Evolutionary conservation across 2,113 vertebrate genomes (phyloP).

Genomic region (Sinocyclocheilus anophthalmus): DNA sequence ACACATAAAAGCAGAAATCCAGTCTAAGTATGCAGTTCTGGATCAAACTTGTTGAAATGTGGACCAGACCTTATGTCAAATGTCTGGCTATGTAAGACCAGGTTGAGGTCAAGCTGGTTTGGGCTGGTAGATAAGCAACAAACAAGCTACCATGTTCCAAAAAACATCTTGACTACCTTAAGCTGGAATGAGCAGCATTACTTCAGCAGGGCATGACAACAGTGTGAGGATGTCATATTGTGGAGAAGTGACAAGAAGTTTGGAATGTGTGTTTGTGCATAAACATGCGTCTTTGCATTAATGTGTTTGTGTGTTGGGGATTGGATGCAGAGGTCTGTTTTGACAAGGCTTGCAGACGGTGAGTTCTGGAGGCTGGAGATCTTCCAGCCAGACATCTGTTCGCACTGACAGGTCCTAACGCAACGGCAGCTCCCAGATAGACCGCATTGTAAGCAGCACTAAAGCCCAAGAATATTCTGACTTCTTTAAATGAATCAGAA

Average conservation of each 20-base stretch:
- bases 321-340: conserved; percentile 3
- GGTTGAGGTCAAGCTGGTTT: conserved; percentile 5
- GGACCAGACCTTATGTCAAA: neutral
- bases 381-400: conserved; percentile 5
- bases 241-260: neutral
- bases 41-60: neutral
- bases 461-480: neutral
- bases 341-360: conserved; percentile 36
- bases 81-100: neutral
- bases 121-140: neutral
- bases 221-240: neutral
- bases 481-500: conserved; percentile 65
- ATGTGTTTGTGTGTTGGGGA: neutral
- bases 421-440: too few species aligned
- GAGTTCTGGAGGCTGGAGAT: conserved; percentile 26
- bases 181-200: neutral
- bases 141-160: neutral
- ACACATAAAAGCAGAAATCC: neutral
- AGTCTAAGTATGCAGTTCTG: neutral
- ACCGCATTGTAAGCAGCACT: too few species aligned
- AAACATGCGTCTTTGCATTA: neutral
- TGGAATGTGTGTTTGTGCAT: neutral
- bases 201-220: neutral
- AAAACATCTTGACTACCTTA: neutral
- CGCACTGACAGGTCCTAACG: too few species aligned